These are phyloP conservation scores for Argyrosomus regius DNA, from an alignment of 2,797 vertebrate genomes.

Conservation along the genomic window DNA sequence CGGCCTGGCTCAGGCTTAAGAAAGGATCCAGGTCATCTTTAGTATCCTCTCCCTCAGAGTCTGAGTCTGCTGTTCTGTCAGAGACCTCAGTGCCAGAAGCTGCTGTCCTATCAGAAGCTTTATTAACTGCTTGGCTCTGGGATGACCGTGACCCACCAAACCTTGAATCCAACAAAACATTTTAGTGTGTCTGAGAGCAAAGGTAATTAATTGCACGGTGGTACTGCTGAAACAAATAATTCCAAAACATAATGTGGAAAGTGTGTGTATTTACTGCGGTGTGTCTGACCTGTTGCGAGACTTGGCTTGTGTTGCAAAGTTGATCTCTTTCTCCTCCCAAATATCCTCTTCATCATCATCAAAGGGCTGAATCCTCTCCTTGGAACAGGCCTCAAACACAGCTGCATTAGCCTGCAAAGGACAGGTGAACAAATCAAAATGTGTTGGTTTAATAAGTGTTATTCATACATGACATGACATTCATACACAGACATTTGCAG, in stretches of 20 bases:
- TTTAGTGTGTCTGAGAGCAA: neutral
- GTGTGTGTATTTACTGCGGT: neutral
- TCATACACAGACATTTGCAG: neutral
- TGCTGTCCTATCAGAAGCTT: constrained; percentile 68
- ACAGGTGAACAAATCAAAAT: neutral
- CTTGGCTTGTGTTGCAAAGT: constrained; percentile 87
- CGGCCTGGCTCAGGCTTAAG: constrained; percentile 54
- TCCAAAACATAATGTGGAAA: neutral
- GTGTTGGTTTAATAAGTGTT: neutral
- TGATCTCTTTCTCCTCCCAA: constrained; percentile 94
- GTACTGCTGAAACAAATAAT: neutral
- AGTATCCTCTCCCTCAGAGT: constrained; percentile 78
- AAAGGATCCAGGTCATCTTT: constrained; percentile 77
- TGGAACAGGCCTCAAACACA: constrained; percentile 93
- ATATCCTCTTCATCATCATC: constrained; percentile 96
- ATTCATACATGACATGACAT: neutral
- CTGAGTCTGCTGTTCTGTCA: constrained; percentile 74
- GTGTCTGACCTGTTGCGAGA: constrained; percentile 89
- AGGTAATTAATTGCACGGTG: neutral
- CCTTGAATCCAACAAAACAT: constrained; percentile 73
- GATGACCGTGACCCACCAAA: constrained; percentile 87
- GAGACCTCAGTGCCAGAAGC: constrained; percentile 51
- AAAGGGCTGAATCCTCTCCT: constrained; percentile 93
- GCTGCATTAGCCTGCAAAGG: constrained; percentile 86
- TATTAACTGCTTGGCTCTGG: constrained; percentile 80